These are phyloP conservation scores for Goniozus legneri DNA, from an alignment of 1,140 invertebrate species.

Conservation along the genomic window DNA sequence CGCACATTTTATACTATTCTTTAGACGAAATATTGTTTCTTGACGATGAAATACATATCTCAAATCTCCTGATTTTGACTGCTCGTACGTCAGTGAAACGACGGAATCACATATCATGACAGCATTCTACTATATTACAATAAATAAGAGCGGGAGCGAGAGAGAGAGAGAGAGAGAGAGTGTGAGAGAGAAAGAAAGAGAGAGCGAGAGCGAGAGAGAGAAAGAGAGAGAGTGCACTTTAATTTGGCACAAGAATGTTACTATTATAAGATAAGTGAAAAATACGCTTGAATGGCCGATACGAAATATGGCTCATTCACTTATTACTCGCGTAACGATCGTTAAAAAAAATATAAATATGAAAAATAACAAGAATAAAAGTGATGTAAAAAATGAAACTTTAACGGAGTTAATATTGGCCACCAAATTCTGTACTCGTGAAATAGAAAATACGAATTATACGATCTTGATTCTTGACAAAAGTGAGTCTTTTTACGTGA, in stretches of 20 bases:
- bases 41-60: no score
- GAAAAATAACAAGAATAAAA: slow-evolving; percentile 4
- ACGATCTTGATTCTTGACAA: no score
- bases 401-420: slow-evolving; percentile 1
- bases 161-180: slow-evolving; percentile 9
- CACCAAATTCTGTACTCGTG: slow-evolving; percentile 6
- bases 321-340: slow-evolving; percentile 19
- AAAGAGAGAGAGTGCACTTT: slow-evolving; percentile 13
- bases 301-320: slow-evolving; percentile 26
- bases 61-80: slow-evolving; percentile 13
- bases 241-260: slow-evolving; percentile 21
- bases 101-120: slow-evolving; percentile 26
- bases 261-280: slow-evolving; percentile 18
- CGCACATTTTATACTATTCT: no score
- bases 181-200: slow-evolving; percentile 1
- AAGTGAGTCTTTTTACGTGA: no score
- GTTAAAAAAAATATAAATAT: neutral
- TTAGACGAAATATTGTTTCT: no score
- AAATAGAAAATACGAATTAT: neutral
- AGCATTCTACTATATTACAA: slow-evolving; percentile 9
- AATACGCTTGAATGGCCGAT: slow-evolving; percentile 20
- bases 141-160: slow-evolving; percentile 7
- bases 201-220: no score
- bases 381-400: neutral
- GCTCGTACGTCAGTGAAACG: slow-evolving; percentile 9